phyloP scores from a whole-genome alignment of 2,888 invertebrate species.

The Ormyrus pomaceus region DNA sequence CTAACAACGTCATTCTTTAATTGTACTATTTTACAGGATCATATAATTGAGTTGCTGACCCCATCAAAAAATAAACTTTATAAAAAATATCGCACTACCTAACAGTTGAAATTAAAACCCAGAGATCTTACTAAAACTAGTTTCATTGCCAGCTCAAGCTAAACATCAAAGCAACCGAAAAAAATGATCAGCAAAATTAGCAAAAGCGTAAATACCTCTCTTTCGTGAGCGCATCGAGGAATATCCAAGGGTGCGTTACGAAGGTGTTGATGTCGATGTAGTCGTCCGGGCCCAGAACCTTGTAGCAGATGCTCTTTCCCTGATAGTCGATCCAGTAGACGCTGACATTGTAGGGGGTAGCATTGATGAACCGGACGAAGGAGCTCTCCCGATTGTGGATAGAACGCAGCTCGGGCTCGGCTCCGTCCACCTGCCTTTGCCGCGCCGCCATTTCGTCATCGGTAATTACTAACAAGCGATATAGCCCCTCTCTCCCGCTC shows the following conservation, averaged over 20 bases:
- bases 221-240: slow-evolving; percentile 82
- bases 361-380: slow-evolving; percentile 81
- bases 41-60: too few relatives aligned
- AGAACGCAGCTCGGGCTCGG: slow-evolving; percentile 62
- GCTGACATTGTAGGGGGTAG: slow-evolving; percentile 78
- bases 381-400: slow-evolving; percentile 68
- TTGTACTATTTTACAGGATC: too few relatives aligned
- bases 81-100: too few relatives aligned
- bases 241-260: slow-evolving; percentile 91
- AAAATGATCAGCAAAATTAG: too few relatives aligned
- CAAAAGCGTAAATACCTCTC: slow-evolving; percentile 76
- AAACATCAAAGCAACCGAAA: too few relatives aligned
- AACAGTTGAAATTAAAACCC: too few relatives aligned
- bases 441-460: too few relatives aligned
- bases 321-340: slow-evolving; percentile 88
- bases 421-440: slow-evolving; percentile 9
- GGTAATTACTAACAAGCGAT: background rate
- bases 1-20: too few relatives aligned
- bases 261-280: slow-evolving; percentile 85
- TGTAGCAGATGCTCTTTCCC: slow-evolving; percentile 81
- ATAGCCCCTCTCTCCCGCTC: slow-evolving; percentile 7
- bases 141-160: too few relatives aligned
- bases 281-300: slow-evolving; percentile 78
- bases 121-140: too few relatives aligned
- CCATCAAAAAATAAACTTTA: too few relatives aligned